phyloP scores from a whole-genome alignment of 64 coral and sea anemone genomes.

The Trachythela sp. region DNA sequence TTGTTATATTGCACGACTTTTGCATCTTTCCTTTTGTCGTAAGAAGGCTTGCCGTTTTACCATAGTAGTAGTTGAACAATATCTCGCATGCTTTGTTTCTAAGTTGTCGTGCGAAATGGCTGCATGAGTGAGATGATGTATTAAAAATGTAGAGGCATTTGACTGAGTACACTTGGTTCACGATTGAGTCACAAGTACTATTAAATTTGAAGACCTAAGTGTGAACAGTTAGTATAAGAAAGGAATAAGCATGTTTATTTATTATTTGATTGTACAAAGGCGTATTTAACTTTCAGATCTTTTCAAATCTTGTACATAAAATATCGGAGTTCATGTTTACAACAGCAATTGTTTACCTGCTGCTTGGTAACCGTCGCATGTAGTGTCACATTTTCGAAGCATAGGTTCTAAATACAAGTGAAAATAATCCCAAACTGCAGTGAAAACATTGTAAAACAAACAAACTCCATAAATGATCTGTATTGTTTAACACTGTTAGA shows the following conservation, averaged over 20 bases:
- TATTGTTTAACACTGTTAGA: too few species aligned
- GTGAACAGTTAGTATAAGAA: too few species aligned
- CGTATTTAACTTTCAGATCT: neutral
- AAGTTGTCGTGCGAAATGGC: neutral
- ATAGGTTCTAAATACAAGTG: neutral
- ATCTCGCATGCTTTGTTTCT: neutral
- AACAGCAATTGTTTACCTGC: neutral
- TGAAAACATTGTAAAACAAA: neutral
- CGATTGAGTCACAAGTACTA: too few species aligned
- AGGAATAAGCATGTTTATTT: too few species aligned
- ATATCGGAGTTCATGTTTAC: neutral
- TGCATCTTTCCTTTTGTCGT: neutral
- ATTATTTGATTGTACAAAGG: too few species aligned
- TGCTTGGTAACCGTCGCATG: neutral
- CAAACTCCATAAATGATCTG: too few species aligned
- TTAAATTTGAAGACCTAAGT: too few species aligned
- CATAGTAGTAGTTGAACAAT: neutral
- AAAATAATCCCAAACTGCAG: neutral
- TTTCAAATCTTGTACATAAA: neutral
- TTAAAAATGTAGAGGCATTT: neutral
- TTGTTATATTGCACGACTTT: neutral
- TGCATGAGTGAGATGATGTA: neutral
- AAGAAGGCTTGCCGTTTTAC: neutral
- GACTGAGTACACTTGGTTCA: neutral
- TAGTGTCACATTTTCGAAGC: neutral